Percentiles rank a stretch among this genome's conserved stretches.
Conservation (phyloP, 2,888 invertebrate genomes). For the Meteorus cinctellus region DNA sequence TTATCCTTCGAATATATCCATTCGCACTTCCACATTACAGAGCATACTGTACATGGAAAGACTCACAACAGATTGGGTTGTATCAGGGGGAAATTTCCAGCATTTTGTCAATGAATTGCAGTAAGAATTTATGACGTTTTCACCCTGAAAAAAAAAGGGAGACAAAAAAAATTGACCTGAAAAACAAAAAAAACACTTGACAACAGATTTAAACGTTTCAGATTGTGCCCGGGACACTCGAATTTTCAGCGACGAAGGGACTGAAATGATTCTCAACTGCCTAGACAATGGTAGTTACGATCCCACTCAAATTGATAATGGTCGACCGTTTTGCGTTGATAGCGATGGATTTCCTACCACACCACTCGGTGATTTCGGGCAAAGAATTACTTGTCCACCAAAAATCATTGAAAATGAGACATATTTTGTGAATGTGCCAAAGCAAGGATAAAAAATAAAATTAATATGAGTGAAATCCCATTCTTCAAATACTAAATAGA, state of each 20-base stretch:
- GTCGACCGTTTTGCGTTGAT: constrained; percentile 77
- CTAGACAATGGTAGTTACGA: constrained; percentile 77
- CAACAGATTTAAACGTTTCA: constrained; percentile 58
- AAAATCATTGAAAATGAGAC: not conserved
- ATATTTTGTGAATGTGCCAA: not conserved
- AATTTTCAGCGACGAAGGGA: constrained; percentile 74
- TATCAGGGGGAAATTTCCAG: constrained; percentile 73
- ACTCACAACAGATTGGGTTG: constrained; percentile 76
- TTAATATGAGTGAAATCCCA: not conserved
- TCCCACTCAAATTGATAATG: constrained; percentile 74
- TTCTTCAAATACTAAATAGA: not conserved
- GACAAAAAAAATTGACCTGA: not conserved
- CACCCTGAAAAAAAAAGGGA: not conserved
- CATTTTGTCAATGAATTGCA: constrained; percentile 75
- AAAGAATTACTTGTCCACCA: constrained; percentile 10
- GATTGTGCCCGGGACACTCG: constrained; percentile 79
- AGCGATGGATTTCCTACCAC: constrained; percentile 76
- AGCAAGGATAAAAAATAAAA: not conserved
- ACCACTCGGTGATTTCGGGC: constrained; percentile 44
- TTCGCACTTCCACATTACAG: constrained; percentile 69
- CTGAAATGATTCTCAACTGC: constrained; percentile 75
- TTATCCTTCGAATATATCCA: not conserved
- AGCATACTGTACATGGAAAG: constrained; percentile 78
- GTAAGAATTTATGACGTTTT: constrained; percentile 73
- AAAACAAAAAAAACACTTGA: not conserved